Base-by-base conservation (phyloP, 2,888 invertebrate species). In the Penaeus monodon region DNA sequence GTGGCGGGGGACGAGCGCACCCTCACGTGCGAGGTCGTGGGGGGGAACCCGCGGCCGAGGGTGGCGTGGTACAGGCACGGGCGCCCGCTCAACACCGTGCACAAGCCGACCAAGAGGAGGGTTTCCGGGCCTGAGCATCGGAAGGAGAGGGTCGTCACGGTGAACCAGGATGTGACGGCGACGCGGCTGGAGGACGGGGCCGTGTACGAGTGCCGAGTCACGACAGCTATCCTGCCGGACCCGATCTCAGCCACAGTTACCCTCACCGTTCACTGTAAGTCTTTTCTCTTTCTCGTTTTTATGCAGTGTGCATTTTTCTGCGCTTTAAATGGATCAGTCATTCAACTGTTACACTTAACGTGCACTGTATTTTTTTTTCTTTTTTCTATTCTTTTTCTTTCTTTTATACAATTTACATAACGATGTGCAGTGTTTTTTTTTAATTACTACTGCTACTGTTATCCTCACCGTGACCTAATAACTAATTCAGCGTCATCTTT, bases 31-130 rank as follows among this genome's bases (percentile, higher is more conserved):
- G 94, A 96, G 86, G 97, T 98, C 89, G 94, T 96, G 38, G 98
- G 98, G 8, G 99, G 99, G 0, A 99, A 99, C 93, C 99, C 99
- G 6, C 96, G 97, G 20, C 98, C 99, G 0, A 96, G 97, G 92
- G 94, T 98, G 77, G 96, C 97, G 91, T 98, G 98, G 98, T 98
- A 96, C 93, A 96, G 97, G 92, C 97, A 98, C 92, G 96, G 96
- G 44, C 96, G 96, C 91, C 96, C 96, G 92, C 96, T 97, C 80
- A 94, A 96, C 64, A 96, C 96, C 95, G 96, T 96, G 10, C 97
- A 96, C 92, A 95, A 95, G 90, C 96, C 97, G 38, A 38, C 33
- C 33, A 38, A 38, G 33, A 38, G 33, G 33, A 38, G 49, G 38
- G 57, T 57, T 57, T 95, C 95, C 89, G 96, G 96, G 94, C 96